These are phyloP conservation scores for Thalpophila matura DNA, from an alignment of 2,888 invertebrate genomes.

Conservation along the genomic window DNA sequence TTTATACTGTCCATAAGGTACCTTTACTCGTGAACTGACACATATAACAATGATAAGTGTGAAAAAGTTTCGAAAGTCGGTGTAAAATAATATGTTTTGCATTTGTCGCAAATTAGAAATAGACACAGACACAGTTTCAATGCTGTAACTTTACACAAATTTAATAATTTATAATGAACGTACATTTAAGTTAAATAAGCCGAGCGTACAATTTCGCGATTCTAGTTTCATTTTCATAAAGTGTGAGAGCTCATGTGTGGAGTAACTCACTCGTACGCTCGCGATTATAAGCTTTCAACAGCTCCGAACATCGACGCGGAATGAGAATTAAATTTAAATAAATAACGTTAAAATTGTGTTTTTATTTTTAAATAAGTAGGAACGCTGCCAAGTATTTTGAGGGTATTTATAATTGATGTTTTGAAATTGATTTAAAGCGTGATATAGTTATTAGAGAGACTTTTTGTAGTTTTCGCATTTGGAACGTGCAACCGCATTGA, in stretches of 20 bases:
- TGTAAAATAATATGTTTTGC: too few relatives aligned
- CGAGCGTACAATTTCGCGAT: slow-evolving; percentile 21
- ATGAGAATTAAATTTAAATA: slow-evolving; percentile 1
- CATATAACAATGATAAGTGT: too few relatives aligned
- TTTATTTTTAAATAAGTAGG: slow-evolving; percentile 3
- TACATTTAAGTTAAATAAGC: slow-evolving; percentile 23
- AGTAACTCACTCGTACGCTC: neutral
- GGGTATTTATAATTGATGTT: too few relatives aligned
- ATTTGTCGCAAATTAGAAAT: too few relatives aligned
- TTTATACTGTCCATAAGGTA: too few relatives aligned
- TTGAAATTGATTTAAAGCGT: too few relatives aligned
- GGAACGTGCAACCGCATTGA: too few relatives aligned
- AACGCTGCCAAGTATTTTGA: too few relatives aligned
- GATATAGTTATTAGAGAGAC: too few relatives aligned
- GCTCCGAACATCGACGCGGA: slow-evolving; percentile 6
- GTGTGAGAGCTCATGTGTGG: slow-evolving; percentile 3
- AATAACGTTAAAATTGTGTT: neutral
- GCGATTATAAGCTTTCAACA: neutral
- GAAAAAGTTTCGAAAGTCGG: too few relatives aligned
- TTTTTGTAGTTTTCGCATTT: too few relatives aligned
- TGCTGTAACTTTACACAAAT: neutral
- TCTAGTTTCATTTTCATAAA: slow-evolving; percentile 37
- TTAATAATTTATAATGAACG: slow-evolving; percentile 7
- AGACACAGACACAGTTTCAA: neutral
- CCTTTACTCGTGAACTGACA: too few relatives aligned